Evolutionary conservation across 2,113 vertebrate species (phyloP).

Genomic region (Rhynchomys soricoides): DNA sequence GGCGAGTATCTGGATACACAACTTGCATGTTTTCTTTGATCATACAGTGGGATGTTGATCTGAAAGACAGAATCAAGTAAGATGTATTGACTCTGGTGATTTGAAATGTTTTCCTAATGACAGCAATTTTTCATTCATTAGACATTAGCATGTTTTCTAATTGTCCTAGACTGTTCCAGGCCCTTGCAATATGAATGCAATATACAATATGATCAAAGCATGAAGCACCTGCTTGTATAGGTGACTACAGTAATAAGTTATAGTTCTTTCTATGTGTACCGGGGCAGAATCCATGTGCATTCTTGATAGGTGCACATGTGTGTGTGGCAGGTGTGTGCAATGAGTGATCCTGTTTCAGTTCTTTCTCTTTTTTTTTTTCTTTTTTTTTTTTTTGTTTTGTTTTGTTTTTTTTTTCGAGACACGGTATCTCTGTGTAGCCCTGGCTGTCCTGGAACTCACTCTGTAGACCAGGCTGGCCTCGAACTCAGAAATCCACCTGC

Average conservation of each 20-base stretch:
- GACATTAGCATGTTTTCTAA: conserved; percentile 15
- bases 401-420: too few species aligned
- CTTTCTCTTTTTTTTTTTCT: too few species aligned
- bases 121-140: neutral
- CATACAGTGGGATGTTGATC: neutral
- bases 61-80: neutral
- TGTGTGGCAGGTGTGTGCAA: too few species aligned
- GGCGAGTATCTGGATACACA: neutral
- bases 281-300: neutral
- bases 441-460: too few species aligned
- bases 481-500: too few species aligned
- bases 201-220: conserved; percentile 3
- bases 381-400: too few species aligned
- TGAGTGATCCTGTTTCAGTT: neutral
- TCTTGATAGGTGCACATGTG: neutral
- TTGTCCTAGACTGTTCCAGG: neutral
- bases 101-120: neutral
- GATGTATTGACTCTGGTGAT: conserved; percentile 15
- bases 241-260: neutral
- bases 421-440: too few species aligned
- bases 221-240: neutral
- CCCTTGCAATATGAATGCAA: neutral
- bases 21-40: conserved; percentile 18
- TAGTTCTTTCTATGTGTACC: neutral
- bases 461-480: too few species aligned